These are phyloP conservation scores for Gobius niger DNA, from an alignment of 2,113 vertebrate genomes.

Conservation along the genomic window DNA sequence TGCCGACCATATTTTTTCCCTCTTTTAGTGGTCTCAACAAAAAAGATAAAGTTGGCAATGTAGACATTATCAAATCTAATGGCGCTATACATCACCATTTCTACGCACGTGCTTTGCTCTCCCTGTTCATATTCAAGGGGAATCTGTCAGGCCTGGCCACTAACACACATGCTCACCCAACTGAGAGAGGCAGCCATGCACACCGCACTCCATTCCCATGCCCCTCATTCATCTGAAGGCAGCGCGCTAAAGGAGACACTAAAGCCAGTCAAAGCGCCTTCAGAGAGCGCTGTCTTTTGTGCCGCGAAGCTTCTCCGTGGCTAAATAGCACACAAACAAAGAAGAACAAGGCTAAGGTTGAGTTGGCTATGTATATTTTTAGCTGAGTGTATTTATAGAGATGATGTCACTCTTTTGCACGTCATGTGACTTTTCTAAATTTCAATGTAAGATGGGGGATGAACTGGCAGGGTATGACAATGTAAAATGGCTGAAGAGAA, in stretches of 20 bases:
- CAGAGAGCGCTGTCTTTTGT: not conserved
- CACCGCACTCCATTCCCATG: conserved; percentile 29
- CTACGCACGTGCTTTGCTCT: conserved; percentile 31
- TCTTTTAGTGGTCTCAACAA: too few relatives aligned
- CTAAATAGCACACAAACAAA: conserved; percentile 11
- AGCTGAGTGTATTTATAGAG: not conserved
- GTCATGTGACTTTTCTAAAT: conserved; percentile 5
- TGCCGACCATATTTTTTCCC: too few relatives aligned
- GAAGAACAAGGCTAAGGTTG: not conserved
- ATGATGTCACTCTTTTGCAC: conserved; percentile 32
- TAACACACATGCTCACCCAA: conserved; percentile 45
- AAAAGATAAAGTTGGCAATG: too few relatives aligned
- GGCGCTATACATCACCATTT: conserved; percentile 24
- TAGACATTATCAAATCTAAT: too few relatives aligned
- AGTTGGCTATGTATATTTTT: not conserved
- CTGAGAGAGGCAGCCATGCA: conserved; percentile 52
- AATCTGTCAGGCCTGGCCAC: conserved; percentile 27
- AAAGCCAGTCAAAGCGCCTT: not conserved
- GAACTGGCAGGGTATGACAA: not conserved
- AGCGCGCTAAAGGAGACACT: conserved; percentile 10
- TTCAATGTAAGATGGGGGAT: not conserved
- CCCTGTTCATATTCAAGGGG: conserved; percentile 14
- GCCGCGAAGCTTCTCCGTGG: not conserved
- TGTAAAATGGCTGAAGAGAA: conserved; percentile 3
- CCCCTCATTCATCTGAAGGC: conserved; percentile 11